Base-by-base conservation (phyloP, 2,113 vertebrate genomes). In the Nannospalax galili region DNA sequence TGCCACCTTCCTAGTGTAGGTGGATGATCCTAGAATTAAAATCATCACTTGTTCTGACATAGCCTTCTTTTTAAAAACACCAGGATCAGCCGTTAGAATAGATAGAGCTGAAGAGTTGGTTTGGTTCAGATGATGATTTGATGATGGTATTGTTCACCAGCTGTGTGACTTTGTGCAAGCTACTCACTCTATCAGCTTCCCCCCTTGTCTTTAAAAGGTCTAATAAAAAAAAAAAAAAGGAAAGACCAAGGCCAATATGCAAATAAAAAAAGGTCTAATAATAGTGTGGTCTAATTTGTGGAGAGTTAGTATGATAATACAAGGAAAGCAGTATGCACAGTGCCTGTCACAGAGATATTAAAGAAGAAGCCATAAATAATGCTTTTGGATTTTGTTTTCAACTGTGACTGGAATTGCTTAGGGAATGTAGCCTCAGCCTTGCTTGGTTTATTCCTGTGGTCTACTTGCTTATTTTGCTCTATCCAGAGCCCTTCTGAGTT, bases 381-480 rank as follows among this genome's bases (percentile, higher is more conserved):
- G 77, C 0, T 64, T 17, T 42, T 85, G 81, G 9, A 22, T 92
- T 94, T 42, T 56, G 30, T 85, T 97, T 96, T 72, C 37, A 14
- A 69, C 14, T 32, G 40, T 91, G 26, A n/a, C 86, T 88, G 70
- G 60, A 94, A n/a, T 88, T 96, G 65, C 48, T 77, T 73, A 56
- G 4, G 26, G 19, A 42, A 12, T 81, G 37, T 56, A 74, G 60
- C 32, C 40, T 84, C 12, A 72, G 40, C 15, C 42, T 58, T 95
- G 56, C 60, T 89, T 60, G 35, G 10, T 77, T 91, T 81, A 60
- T 37, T 85, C 11, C 24, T 56, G 10, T 72, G 75, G 64, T 69
- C 30, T 70, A 72, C 70, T 20, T 88, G 10, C 65, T 95, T 89
- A 0, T 82, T 73, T 12, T 89, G 45, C 72, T 94, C 58, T 78